Evolutionary conservation across 1,140 invertebrate species (phyloP).

Genomic region (Tribolium castaneum): DNA sequence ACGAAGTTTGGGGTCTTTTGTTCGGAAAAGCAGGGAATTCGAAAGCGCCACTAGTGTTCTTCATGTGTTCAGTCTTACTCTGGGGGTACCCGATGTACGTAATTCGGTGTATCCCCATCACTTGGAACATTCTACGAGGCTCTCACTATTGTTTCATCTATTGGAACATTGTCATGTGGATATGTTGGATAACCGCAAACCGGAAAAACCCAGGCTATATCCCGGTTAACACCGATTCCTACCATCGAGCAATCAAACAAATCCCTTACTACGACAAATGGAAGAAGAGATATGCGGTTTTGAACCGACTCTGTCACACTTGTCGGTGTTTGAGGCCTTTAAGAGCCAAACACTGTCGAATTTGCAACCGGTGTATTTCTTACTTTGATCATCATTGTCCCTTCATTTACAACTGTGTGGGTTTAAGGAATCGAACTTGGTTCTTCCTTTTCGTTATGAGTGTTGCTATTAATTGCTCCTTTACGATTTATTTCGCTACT

Average conservation of each 20-base stretch:
- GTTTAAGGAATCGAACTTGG: conserved; percentile 87
- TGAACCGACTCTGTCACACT: conserved; percentile 89
- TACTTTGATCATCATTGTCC: conserved; percentile 97
- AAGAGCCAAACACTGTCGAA: conserved; percentile 90
- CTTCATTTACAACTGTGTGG: conserved; percentile 95
- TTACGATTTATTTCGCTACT: conserved; percentile 89
- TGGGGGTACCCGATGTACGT: conserved; percentile 96
- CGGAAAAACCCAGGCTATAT: conserved; percentile 90
- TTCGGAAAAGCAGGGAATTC: conserved; percentile 91
- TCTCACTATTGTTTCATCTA: conserved; percentile 92
- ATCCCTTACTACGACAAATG: conserved; percentile 91
- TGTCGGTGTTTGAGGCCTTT: conserved; percentile 88
- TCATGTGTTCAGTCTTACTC: conserved; percentile 84
- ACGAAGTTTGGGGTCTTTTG: conserved; percentile 89
- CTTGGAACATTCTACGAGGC: conserved; percentile 85
- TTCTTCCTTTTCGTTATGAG: conserved; percentile 90
- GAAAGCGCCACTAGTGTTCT: conserved; percentile 87
- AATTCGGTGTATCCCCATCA: conserved; percentile 83
- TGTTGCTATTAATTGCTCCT: conserved; percentile 86
- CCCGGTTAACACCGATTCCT: conserved; percentile 87
- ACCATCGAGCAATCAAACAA: conserved; percentile 88
- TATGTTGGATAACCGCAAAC: conserved; percentile 90
- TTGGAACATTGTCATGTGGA: conserved; percentile 92
- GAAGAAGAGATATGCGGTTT: conserved; percentile 86
- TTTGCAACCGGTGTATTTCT: conserved; percentile 91